Base-by-base conservation (phyloP, 2,113 vertebrate species). In the Barbus barbus region DNA sequence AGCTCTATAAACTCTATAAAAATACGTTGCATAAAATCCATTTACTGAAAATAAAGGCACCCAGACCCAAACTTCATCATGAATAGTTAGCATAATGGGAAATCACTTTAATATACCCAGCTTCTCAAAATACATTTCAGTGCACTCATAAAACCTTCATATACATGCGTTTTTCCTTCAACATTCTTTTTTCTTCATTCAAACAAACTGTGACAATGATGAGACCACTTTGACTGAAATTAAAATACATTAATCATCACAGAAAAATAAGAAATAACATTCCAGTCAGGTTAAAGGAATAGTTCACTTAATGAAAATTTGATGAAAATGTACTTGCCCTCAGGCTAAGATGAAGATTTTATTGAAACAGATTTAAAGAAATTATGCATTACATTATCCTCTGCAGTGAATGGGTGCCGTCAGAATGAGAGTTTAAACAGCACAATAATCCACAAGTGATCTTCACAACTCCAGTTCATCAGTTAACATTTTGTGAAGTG, bases 161-260 rank as follows among this genome's bases (percentile, higher is more conserved):
- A 44, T 65, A 72, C 36, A 78, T 71, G 31, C 58, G 1, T 36
- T 41, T 58, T 44, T 80, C 80, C 80, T 87, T 86, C 73, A 65
- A 33, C 11, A 75, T 67, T 24, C 78, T 44, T 78, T 65, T 85
- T 93, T 90, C 90, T 93, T 94, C 92, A 91, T 93, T 85, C 78
- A 78, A 87, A 78, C 33, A 22, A 67, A 53, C 14, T 60, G 38
- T 83, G 82, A 87, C 90, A 89, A 88, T 5, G 73, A 33, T 67
- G 88, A 22, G 22, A 87, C 81, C 51, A 31, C 53, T 51, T 51
- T 75, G 46, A 75, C 11, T 78, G 87, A 83, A 76, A 71, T 41
- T 24, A 14, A 44, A 61, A 82, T 53, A 76, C 46, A 77, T 65
- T 56, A 83, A 73, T 80, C 2, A 33, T n/a, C 4, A 33, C 38